phyloP scores from a whole-genome alignment of 2,113 vertebrate genomes.

The Cygnus buccinator region DNA sequence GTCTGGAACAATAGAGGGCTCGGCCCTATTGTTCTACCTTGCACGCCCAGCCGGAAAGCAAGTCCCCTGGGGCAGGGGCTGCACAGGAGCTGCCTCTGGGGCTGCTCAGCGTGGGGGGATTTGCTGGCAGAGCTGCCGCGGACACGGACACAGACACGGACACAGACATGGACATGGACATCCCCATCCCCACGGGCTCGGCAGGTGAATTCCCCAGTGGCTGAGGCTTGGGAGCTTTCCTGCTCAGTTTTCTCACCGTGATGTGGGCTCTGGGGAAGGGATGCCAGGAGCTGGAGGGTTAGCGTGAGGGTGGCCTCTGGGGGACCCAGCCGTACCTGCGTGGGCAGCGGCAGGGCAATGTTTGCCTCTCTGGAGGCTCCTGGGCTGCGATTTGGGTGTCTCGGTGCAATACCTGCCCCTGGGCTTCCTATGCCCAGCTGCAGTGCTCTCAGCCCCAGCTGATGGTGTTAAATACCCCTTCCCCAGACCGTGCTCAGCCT shows the following conservation, averaged over 20 bases:
- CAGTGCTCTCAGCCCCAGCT: too few species aligned
- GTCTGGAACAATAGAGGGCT: conserved; percentile 60
- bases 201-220: background rate
- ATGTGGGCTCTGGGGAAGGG: background rate
- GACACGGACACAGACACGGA: background rate
- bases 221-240: background rate
- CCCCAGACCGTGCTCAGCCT: background rate
- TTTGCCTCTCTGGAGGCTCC: background rate
- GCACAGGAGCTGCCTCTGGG: background rate
- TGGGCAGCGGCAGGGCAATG: background rate
- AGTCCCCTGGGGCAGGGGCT: background rate
- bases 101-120: background rate
- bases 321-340: accelerated
- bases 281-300: background rate
- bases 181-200: background rate
- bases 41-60: conserved; percentile 17
- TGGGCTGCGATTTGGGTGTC: background rate
- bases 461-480: too few species aligned
- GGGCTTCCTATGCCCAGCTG: accelerated
- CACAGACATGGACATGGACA: background rate
- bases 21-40: conserved; percentile 63
- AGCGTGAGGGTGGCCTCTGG: background rate
- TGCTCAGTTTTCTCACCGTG: background rate
- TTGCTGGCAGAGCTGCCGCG: background rate
- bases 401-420: too few species aligned